phyloP scores from a whole-genome alignment of 1,140 invertebrate genomes.

The Sipha flava region DNA sequence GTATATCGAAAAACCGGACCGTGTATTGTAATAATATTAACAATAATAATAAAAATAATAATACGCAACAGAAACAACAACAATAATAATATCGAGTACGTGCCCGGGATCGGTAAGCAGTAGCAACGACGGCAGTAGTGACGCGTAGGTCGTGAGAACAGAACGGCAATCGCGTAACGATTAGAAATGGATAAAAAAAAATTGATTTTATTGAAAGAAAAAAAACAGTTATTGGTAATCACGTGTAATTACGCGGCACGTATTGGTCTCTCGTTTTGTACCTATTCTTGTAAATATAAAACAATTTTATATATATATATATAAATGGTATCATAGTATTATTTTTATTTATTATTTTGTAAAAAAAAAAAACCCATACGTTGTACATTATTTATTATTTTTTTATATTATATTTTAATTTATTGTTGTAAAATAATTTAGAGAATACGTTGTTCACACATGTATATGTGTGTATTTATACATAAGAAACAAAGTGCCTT shows the following conservation, averaged over 20 bases:
- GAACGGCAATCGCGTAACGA: neutral
- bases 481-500: neutral
- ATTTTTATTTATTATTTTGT: slow-evolving; percentile 15
- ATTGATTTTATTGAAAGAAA: neutral
- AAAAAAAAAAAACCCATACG: neutral
- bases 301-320: neutral
- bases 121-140: neutral
- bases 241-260: neutral
- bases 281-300: neutral
- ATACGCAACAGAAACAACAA: neutral
- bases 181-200: neutral
- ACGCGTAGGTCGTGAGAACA: slow-evolving; percentile 19
- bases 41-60: neutral
- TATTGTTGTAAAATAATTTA: slow-evolving; percentile 13
- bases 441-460: neutral
- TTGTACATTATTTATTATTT: neutral
- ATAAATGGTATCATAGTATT: too few relatives aligned
- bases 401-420: neutral
- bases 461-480: neutral
- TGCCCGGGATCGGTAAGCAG: slow-evolving; percentile 14
- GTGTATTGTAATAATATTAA: too few relatives aligned
- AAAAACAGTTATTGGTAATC: neutral
- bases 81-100: slow-evolving; percentile 4
- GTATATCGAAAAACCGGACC: neutral
- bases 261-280: neutral